Evolutionary conservation across 2,888 invertebrate genomes (phyloP).

Genomic region (Malacosoma neustria): DNA sequence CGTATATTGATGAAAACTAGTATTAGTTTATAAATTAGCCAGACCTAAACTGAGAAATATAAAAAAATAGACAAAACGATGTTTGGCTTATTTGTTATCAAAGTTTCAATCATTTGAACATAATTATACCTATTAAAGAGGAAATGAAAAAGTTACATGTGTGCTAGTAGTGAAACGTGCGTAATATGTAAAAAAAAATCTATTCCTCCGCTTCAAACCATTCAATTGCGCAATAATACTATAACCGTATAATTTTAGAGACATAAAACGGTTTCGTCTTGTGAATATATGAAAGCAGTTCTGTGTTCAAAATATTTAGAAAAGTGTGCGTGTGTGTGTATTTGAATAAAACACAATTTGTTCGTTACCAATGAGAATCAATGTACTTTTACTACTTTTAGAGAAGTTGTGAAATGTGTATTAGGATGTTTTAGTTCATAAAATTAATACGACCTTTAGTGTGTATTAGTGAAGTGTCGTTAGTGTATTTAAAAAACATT

Average conservation of each 20-base stretch:
- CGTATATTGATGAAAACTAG: too few species aligned
- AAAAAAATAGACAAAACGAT: too few species aligned
- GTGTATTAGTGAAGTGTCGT: neutral
- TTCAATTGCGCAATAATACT: constrained; percentile 4
- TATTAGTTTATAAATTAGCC: too few species aligned
- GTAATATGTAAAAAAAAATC: neutral
- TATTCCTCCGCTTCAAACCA: neutral
- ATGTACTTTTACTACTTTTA: too few species aligned
- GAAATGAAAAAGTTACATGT: neutral
- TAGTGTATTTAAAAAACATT: constrained; percentile 8
- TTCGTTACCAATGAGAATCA: too few species aligned
- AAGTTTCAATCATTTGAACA: too few species aligned
- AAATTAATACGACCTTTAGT: too few species aligned
- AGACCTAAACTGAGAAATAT: too few species aligned
- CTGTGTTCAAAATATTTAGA: neutral
- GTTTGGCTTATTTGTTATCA: too few species aligned
- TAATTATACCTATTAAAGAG: too few species aligned
- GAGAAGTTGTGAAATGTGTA: constrained; percentile 1
- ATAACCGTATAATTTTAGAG: neutral
- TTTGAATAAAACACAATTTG: too few species aligned
- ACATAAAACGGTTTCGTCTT: neutral
- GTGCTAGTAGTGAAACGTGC: neutral
- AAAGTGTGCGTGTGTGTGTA: neutral
- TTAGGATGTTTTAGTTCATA: too few species aligned
- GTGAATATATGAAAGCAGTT: neutral